phyloP scores from a whole-genome alignment of 2,113 vertebrate species.

The Pseudolaguvia tuberculata region DNA sequence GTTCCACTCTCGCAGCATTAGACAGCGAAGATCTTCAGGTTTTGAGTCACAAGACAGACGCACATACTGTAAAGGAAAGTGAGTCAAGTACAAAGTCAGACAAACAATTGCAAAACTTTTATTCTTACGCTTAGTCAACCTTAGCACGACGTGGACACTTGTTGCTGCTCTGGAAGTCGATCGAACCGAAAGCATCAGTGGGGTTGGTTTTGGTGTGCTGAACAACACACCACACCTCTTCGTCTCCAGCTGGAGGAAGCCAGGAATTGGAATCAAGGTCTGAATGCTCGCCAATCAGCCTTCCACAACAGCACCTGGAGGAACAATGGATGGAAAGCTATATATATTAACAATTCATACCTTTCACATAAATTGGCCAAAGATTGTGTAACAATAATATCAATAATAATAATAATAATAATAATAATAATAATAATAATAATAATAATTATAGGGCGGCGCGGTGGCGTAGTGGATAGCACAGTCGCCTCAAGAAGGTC shows the following conservation, averaged over 20 bases:
- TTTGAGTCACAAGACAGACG: conserved; percentile 84
- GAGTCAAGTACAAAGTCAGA: too few species aligned
- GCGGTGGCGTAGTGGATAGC: too few species aligned
- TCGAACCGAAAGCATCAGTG: conserved; percentile 86
- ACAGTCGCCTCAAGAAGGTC: too few species aligned
- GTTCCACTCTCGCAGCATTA: conserved; percentile 94
- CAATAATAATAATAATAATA: conserved; percentile 3
- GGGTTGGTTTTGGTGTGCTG: conserved; percentile 78
- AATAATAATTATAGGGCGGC: background rate
- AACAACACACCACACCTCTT: conserved; percentile 79
- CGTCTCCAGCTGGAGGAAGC: conserved; percentile 35
- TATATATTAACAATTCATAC: background rate
- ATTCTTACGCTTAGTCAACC: conserved; percentile 60
- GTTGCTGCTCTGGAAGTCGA: conserved; percentile 88
- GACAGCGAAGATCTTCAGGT: conserved; percentile 77
- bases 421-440: background rate
- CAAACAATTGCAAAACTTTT: background rate
- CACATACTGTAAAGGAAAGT: conserved; percentile 73
- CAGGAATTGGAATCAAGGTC: conserved; percentile 62
- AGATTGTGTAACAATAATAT: background rate
- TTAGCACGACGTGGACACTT: conserved; percentile 83
- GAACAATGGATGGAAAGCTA: background rate
- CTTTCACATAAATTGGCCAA: background rate
- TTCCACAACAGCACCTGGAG: conserved; percentile 86
- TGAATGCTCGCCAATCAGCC: conserved; percentile 80